Conservation (phyloP, 2,113 vertebrate species). For the Abramis brama region DNA sequence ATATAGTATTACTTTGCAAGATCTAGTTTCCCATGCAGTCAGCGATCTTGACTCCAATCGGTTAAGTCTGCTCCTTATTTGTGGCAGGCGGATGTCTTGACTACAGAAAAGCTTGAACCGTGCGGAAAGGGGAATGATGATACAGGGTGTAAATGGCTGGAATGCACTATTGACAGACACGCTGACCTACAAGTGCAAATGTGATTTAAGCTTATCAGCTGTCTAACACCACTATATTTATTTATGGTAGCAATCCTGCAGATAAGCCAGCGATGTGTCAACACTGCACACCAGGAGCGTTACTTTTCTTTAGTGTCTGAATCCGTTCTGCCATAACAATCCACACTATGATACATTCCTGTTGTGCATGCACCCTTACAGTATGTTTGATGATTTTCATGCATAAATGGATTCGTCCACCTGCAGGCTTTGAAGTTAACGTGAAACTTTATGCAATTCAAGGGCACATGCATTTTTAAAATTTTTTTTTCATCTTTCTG, state of each 20-base stretch:
- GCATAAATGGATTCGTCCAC: not conserved
- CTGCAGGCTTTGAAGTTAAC: slow-evolving; percentile 13
- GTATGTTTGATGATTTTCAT: not conserved
- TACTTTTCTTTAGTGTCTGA: slow-evolving; percentile 1
- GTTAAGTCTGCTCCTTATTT: slow-evolving; percentile 7
- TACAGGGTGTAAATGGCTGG: not conserved
- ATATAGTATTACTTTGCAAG: slow-evolving; percentile 44
- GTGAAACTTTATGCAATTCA: not conserved
- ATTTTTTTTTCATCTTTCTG: not conserved
- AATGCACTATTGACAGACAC: not conserved
- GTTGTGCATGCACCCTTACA: not conserved
- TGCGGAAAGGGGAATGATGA: not conserved
- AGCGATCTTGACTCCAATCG: slow-evolving; percentile 39
- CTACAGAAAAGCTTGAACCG: not conserved
- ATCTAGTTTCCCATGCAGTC: slow-evolving; percentile 44
- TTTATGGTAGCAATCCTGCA: slow-evolving; percentile 38
- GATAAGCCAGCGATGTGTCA: slow-evolving; percentile 39
- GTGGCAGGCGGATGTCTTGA: slow-evolving; percentile 34
- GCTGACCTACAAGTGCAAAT: slow-evolving; percentile 10
- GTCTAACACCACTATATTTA: slow-evolving; percentile 37
- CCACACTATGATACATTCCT: not conserved
- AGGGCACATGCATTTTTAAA: not conserved
- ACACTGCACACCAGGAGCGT: not conserved
- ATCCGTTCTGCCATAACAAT: not conserved
- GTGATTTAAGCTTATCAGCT: slow-evolving; percentile 38